Base-by-base conservation (phyloP, 2,113 vertebrate genomes). In the Anoplopoma fimbria region DNA sequence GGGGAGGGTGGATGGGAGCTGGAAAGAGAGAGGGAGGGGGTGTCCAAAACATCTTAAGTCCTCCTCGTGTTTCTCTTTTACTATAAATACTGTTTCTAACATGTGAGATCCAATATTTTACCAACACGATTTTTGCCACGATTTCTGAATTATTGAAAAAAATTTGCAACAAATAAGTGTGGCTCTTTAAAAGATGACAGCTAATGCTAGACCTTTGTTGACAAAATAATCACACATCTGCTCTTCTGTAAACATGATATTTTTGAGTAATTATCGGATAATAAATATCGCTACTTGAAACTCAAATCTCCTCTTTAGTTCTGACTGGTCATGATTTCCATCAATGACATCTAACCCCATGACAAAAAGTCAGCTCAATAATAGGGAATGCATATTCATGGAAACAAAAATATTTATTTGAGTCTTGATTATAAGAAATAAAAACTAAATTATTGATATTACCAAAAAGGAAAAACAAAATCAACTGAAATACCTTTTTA, bases 61-160 rank as follows among this genome's bases (percentile, higher is more conserved):
- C 45, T 86, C 73, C 27, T 38, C 36, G 63, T 83, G 81, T 89
- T 89, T 89, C 81, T 81, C 19, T 62, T 77, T 53, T 40, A 49
- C 69, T 78, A 68, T 83, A 75, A 82, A 77, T 69, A 70, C 77
- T 73, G 36, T 80, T 84, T 85, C 47, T 9, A 68, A 60, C n/a
- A 49, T 69, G 25, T 81, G 62, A 49, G 36, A 25, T 70, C 9
- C 68, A 47, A 21, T 27, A 47, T 60, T 82, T 80, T 34, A 49
- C 33, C 78, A 81, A 53, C 57, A 70, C 23, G 6, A n/a, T 70
- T 25, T 17, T 25, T 17, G 33, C 29, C 12, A n/a, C 65, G 67
- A 33, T 70, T 29, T 13, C 9, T 47, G 25, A 81, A 72, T 31
- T 9, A 75, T 81, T 31, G 36, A 72, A 86, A 36, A 73, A 63